phyloP scores from a whole-genome alignment of 2,113 vertebrate genomes.

The Apus apus region DNA sequence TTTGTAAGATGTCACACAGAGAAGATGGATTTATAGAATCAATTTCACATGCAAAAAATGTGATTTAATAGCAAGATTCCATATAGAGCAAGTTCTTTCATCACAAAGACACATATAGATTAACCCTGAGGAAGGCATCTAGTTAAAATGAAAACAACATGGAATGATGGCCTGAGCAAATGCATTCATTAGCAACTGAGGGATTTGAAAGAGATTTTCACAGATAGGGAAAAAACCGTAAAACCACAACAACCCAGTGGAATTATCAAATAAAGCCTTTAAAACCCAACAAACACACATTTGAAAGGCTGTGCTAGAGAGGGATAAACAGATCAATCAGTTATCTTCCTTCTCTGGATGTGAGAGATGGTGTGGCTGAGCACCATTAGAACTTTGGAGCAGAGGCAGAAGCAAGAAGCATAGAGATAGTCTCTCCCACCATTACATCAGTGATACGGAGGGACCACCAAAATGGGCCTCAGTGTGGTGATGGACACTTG shows the following conservation, averaged over 20 bases:
- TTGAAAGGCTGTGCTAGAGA: not conserved
- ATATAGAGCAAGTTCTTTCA: not conserved
- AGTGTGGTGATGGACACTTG: not conserved
- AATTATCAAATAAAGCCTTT: not conserved
- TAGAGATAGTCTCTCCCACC: not conserved
- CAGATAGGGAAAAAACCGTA: not conserved
- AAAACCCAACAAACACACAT: not conserved
- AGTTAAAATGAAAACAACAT: not conserved
- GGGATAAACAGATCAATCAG: not conserved
- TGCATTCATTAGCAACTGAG: not conserved
- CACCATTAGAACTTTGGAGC: not conserved
- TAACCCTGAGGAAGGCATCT: not conserved
- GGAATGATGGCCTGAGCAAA: not conserved
- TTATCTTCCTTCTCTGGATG: not conserved
- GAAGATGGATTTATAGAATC: not conserved
- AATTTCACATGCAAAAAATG: not conserved
- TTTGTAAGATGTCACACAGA: not conserved
- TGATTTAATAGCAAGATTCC: slow-evolving; percentile 3
- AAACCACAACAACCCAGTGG: rapidly evolving
- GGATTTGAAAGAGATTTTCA: not conserved
- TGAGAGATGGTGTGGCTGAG: not conserved
- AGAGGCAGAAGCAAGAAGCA: not conserved
- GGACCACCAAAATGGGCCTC: not conserved
- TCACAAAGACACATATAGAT: not conserved
- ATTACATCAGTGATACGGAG: not conserved